phyloP scores from a whole-genome alignment of 2,888 invertebrate species.

The Drosophila subquinaria region DNA sequence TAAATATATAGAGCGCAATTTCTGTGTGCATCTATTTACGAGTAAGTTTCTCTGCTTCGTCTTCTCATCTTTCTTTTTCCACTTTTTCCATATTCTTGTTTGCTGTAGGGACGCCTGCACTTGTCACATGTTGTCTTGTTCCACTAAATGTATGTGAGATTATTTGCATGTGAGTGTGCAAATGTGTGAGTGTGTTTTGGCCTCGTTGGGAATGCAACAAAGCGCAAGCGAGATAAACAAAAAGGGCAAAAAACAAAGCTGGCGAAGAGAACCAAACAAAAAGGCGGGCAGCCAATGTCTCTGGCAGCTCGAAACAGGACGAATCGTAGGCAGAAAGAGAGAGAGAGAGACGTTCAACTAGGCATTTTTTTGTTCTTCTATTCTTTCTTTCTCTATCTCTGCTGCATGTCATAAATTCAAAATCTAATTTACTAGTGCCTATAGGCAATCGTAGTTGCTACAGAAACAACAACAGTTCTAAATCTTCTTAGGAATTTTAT shows the following conservation, averaged over 20 bases:
- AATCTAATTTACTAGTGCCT: slow-evolving; percentile 38
- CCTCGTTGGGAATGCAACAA: slow-evolving; percentile 74
- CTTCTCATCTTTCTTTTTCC: background rate
- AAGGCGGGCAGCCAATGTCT: slow-evolving; percentile 42
- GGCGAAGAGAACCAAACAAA: slow-evolving; percentile 41
- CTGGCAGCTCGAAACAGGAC: slow-evolving; percentile 39
- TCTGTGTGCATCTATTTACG: slow-evolving; percentile 72
- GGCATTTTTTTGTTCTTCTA: background rate
- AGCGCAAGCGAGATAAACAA: slow-evolving; percentile 68
- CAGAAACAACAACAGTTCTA: slow-evolving; percentile 6
- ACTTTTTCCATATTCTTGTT: slow-evolving; percentile 5
- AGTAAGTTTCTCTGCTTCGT: slow-evolving; percentile 47
- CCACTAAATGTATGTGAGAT: slow-evolving; percentile 43
- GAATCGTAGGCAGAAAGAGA: slow-evolving; percentile 13
- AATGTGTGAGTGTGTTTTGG: slow-evolving; percentile 50
- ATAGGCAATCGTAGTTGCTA: slow-evolving; percentile 21
- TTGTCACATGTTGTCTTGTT: slow-evolving; percentile 66
- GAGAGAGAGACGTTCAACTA: background rate
- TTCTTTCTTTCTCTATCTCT: background rate
- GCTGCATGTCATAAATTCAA: slow-evolving; percentile 26
- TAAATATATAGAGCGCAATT: slow-evolving; percentile 76
- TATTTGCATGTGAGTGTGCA: slow-evolving; percentile 61
- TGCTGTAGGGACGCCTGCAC: slow-evolving; percentile 57
- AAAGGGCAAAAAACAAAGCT: slow-evolving; percentile 29
- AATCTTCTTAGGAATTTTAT: slow-evolving; percentile 10